Evolutionary conservation across 2,113 vertebrate genomes (phyloP).

Genomic region (Elgaria multicarinata): DNA sequence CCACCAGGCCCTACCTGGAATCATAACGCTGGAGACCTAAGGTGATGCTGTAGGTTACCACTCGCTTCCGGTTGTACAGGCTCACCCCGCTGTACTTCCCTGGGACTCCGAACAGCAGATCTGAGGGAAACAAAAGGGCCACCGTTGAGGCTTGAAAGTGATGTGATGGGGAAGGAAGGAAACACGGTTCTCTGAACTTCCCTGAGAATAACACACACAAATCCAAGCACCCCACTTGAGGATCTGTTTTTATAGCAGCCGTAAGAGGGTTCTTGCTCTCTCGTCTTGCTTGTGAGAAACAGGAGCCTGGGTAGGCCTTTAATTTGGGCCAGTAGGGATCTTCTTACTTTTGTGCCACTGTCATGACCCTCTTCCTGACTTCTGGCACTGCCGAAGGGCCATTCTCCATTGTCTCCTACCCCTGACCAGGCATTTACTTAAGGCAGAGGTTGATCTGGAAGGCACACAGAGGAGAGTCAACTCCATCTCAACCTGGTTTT

Average conservation of each 20-base stretch:
- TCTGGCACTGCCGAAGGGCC: neutral
- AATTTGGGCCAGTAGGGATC: too few species aligned
- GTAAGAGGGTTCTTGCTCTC: too few species aligned
- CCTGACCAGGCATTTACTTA: neutral
- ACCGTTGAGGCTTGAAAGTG: neutral
- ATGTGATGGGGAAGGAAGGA: neutral
- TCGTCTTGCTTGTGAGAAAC: too few species aligned
- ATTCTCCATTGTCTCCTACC: neutral
- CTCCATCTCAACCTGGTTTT: neutral
- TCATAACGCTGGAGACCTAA: conserved; percentile 89
- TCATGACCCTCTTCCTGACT: neutral
- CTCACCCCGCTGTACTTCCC: conserved; percentile 91
- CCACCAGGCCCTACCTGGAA: conserved; percentile 80
- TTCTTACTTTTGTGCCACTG: too few species aligned
- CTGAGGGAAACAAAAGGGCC: conserved; percentile 58
- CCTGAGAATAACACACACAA: neutral
- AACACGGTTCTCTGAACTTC: neutral
- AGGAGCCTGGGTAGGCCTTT: too few species aligned
- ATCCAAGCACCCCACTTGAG: neutral
- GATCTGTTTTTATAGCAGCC: neutral
- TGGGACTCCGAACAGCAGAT: conserved; percentile 92
- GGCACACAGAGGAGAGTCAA: too few species aligned
- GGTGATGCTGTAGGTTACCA: conserved; percentile 92
- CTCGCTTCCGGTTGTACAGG: conserved; percentile 85
- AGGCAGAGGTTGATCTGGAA: neutral